These are phyloP conservation scores for Caenorhabditis japonica DNA, from an alignment of 2,888 invertebrate species.

Conservation along the genomic window DNA sequence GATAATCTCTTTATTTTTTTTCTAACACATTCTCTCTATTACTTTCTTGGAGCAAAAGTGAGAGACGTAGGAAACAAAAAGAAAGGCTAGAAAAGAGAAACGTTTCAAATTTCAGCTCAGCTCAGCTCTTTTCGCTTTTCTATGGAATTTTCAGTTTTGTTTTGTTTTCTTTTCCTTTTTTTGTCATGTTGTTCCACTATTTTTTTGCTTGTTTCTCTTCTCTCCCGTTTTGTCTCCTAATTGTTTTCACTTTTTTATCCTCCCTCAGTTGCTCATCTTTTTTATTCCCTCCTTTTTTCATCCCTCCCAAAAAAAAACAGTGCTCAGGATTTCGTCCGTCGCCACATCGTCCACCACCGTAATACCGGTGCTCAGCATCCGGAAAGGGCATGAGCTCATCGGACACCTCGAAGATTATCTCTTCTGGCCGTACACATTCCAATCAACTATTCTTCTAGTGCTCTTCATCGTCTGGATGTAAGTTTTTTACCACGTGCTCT, in stretches of 20 bases:
- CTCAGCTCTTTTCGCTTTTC: no score
- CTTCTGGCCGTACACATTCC: constrained; percentile 34
- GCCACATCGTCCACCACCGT: constrained; percentile 15
- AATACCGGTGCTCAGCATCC: constrained; percentile 4
- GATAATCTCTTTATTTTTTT: constrained; percentile 15
- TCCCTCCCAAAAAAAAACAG: constrained; percentile 3
- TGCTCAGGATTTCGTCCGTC: constrained; percentile 33
- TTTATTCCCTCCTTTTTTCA: constrained; percentile 3
- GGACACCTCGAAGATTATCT: constrained; percentile 15
- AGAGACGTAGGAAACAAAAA: not conserved
- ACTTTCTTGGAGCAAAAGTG: no score
- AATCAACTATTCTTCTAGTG: constrained; percentile 39
- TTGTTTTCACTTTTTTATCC: constrained; percentile 16
- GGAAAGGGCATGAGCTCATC: not conserved
- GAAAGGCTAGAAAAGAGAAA: not conserved
- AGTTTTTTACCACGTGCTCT: constrained; percentile 14
- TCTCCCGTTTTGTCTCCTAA: constrained; percentile 1
- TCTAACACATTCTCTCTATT: constrained; percentile 13
- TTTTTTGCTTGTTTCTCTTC: constrained; percentile 5
- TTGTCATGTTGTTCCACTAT: not conserved
- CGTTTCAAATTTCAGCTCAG: constrained; percentile 16
- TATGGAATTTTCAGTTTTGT: no score
- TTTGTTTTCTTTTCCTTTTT: not conserved
- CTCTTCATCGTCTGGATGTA: constrained; percentile 51
- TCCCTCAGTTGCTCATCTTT: constrained; percentile 3